Conservation (phyloP, 2,113 vertebrate species). For the Motacilla alba region DNA sequence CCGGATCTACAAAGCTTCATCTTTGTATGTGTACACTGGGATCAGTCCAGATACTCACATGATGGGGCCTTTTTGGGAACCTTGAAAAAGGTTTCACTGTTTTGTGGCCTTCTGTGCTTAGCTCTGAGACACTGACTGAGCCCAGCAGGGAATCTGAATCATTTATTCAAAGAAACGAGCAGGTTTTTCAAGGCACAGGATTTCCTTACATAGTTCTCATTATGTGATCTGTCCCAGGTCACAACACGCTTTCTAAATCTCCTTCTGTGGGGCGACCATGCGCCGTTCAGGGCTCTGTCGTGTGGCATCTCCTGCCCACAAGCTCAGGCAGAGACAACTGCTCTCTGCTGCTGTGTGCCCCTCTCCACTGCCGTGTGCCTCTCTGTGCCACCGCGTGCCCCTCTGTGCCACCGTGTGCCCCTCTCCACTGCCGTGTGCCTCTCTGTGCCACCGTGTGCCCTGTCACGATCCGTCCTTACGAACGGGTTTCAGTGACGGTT, state of each 20-base stretch:
- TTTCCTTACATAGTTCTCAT: neutral
- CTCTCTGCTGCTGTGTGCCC: neutral
- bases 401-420: neutral
- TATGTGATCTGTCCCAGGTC: rapidly evolving
- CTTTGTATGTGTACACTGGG: neutral
- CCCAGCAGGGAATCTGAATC: neutral
- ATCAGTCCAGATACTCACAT: neutral
- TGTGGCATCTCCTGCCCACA: no score
- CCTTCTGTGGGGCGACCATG: no score
- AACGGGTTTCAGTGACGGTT: no score
- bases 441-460: no score
- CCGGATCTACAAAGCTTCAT: neutral
- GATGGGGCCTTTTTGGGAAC: neutral
- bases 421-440: no score
- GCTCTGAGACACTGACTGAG: neutral
- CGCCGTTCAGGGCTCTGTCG: rapidly evolving
- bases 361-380: neutral
- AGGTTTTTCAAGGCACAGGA: neutral
- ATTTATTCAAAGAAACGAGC: neutral
- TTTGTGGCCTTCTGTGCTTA: neutral
- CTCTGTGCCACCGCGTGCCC: neutral
- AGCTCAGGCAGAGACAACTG: neutral
- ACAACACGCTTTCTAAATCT: no score
- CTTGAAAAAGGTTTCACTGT: neutral
- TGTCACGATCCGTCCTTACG: no score